Conservation (phyloP, 2,888 invertebrate genomes). For the Ceramica pisi region DNA sequence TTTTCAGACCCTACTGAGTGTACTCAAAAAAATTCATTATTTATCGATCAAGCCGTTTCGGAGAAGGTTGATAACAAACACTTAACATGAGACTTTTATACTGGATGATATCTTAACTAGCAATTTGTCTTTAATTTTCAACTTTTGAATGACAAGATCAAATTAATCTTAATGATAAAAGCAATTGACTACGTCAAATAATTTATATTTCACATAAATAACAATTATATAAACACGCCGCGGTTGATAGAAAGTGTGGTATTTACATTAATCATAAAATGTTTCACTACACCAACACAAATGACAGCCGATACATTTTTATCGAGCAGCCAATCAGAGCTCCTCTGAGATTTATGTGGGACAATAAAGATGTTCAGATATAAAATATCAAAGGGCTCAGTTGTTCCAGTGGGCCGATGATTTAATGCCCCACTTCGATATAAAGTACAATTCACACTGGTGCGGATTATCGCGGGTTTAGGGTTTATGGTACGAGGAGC, state of each 20-base stretch:
- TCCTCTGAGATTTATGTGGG: constrained; percentile 74
- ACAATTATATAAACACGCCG: constrained; percentile 40
- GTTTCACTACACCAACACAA: constrained; percentile 55
- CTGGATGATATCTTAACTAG: not conserved
- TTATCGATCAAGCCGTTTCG: too few species aligned
- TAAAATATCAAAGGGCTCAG: constrained; percentile 74
- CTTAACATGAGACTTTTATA: too few species aligned
- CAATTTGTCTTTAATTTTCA: constrained; percentile 29
- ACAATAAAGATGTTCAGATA: constrained; percentile 77
- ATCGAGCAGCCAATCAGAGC: constrained; percentile 69
- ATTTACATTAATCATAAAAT: constrained; percentile 60
- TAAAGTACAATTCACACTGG: constrained; percentile 66
- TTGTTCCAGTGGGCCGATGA: constrained; percentile 64
- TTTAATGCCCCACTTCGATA: constrained; percentile 67
- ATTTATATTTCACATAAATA: constrained; percentile 45
- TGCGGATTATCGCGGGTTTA: constrained; percentile 52
- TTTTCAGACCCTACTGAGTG: too few species aligned
- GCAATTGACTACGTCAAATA: constrained; percentile 18
- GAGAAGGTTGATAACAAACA: too few species aligned
- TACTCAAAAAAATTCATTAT: too few species aligned
- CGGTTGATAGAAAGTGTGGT: constrained; percentile 63
- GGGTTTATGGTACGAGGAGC: constrained; percentile 38
- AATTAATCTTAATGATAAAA: constrained; percentile 13
- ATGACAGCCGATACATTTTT: constrained; percentile 70
- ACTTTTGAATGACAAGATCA: constrained; percentile 7